These are phyloP conservation scores for Umimayanthus chanpuru DNA, from an alignment of 92 coral and sea anemone species.

Conservation along the genomic window DNA sequence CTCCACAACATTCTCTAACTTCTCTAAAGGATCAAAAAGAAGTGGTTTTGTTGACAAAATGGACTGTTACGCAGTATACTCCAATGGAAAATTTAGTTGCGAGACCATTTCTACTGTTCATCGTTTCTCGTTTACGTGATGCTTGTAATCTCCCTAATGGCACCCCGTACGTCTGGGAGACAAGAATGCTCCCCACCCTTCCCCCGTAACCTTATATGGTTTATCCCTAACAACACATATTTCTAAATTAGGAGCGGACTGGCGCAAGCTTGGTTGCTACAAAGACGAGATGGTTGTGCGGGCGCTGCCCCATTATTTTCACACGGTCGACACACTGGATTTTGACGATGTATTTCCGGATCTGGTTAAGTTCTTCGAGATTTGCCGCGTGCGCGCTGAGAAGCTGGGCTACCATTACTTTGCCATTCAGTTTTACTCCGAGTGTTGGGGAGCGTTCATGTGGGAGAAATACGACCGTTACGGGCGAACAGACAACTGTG, in stretches of 20 bases:
- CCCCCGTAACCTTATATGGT: too few relatives aligned
- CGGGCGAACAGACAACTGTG: slow-evolving; percentile 10
- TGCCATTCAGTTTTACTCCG: slow-evolving; percentile 25
- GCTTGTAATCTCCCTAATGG: too few relatives aligned
- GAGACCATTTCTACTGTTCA: too few relatives aligned
- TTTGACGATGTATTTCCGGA: slow-evolving; percentile 16
- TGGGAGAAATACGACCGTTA: slow-evolving; percentile 29
- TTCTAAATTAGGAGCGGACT: slow-evolving; percentile 3
- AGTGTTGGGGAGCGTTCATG: slow-evolving; percentile 33
- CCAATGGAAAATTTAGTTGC: too few relatives aligned
- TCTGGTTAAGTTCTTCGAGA: slow-evolving; percentile 10
- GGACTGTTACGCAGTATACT: too few relatives aligned
- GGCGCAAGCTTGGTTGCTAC: slow-evolving; percentile 30
- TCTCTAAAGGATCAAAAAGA: too few relatives aligned
- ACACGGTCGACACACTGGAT: background rate
- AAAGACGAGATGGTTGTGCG: background rate
- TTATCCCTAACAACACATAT: background rate
- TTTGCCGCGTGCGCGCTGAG: slow-evolving; percentile 22
- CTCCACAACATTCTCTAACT: too few relatives aligned
- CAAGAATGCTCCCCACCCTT: too few relatives aligned
- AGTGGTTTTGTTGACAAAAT: too few relatives aligned
- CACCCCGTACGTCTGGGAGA: too few relatives aligned
- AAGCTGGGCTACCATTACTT: slow-evolving; percentile 28
- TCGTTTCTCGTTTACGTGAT: too few relatives aligned
- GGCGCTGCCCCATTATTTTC: slow-evolving; percentile 13